These are phyloP conservation scores for Melikaiella ostensackeni DNA, from an alignment of 2,888 invertebrate species.

Conservation along the genomic window DNA sequence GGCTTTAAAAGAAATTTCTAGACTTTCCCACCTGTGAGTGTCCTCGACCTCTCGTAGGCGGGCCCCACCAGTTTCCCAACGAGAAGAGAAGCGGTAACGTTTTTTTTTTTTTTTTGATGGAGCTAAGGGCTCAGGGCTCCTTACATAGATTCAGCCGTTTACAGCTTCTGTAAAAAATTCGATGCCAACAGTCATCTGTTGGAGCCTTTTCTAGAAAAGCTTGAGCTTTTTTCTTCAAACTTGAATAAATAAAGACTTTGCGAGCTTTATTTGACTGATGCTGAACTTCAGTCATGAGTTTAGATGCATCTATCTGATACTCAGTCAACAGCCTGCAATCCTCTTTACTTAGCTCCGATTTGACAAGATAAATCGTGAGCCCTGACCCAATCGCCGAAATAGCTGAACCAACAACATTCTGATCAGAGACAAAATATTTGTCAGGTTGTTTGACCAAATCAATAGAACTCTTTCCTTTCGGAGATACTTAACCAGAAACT, in stretches of 20 bases:
- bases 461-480: not conserved
- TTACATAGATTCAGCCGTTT: conserved; percentile 17
- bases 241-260: not conserved
- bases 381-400: not conserved
- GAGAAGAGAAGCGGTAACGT: too few species aligned
- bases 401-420: too few species aligned
- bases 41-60: too few species aligned
- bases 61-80: too few species aligned
- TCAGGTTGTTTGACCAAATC: not conserved
- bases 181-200: not conserved
- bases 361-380: too few species aligned
- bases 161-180: conserved; percentile 1
- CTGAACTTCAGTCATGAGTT: not conserved
- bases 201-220: conserved; percentile 3
- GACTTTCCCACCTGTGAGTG: too few species aligned
- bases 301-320: not conserved
- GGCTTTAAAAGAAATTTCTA: too few species aligned
- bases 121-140: too few species aligned
- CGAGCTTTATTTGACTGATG: not conserved
- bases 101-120: too few species aligned
- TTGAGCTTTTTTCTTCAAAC: conserved; percentile 23
- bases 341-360: too few species aligned
- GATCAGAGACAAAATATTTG: not conserved
- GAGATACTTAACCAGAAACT: not conserved
- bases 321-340: not conserved